Percentiles rank a stretch among this genome's conserved stretches.
phyloP scores from a whole-genome alignment of 2,113 vertebrate species.

The Bungarus multicinctus region DNA sequence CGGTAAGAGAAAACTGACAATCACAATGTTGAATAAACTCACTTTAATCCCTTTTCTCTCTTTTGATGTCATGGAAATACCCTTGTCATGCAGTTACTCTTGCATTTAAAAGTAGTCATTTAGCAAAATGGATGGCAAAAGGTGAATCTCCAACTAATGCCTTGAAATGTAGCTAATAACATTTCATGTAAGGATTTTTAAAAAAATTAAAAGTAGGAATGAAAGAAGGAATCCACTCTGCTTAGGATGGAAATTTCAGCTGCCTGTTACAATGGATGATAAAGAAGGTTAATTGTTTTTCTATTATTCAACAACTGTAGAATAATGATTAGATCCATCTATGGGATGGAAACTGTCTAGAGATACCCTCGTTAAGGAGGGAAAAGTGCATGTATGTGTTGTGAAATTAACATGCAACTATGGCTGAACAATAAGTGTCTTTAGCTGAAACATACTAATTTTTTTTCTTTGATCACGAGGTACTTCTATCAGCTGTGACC shows the following conservation, averaged over 20 bases:
- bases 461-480: background rate
- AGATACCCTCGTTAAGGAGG: background rate
- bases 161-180: conserved; percentile 75
- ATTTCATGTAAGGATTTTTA: conserved; percentile 66
- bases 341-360: background rate
- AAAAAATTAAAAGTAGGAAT: conserved; percentile 52
- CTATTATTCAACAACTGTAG: conserved; percentile 60
- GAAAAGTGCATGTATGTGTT: background rate
- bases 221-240: conserved; percentile 44
- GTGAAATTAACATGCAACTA: background rate
- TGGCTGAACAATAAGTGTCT: background rate
- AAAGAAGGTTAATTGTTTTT: conserved; percentile 49
- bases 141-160: conserved; percentile 66
- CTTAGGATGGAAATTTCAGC: conserved; percentile 69
- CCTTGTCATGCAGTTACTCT: conserved; percentile 73
- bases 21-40: conserved; percentile 83
- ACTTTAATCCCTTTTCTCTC: conserved; percentile 78
- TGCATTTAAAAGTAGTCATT: conserved; percentile 77
- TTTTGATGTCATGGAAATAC: conserved; percentile 81
- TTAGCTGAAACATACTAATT: background rate
- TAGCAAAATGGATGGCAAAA: conserved; percentile 62
- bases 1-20: conserved; percentile 76
- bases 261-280: conserved; percentile 63
- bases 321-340: conserved; percentile 46
- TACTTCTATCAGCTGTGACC: background rate